These are phyloP conservation scores for Aulostomus chinensis DNA, from an alignment of 2,797 vertebrate genomes.

Conservation along the genomic window DNA sequence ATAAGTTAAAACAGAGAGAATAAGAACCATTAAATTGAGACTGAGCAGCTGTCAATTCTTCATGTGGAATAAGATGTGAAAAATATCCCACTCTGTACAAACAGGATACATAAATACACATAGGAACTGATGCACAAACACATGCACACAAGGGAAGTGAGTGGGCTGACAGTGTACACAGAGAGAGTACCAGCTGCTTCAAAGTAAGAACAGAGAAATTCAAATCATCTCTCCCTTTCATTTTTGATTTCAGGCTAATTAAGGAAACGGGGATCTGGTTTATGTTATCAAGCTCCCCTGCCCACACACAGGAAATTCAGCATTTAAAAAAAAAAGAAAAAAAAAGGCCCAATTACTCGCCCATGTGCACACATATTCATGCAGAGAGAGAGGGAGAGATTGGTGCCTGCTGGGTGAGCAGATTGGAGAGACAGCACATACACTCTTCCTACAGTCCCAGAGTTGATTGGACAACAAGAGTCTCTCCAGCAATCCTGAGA, in stretches of 20 bases:
- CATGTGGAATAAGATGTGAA: not conserved
- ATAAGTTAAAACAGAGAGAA: slow-evolving; percentile 10
- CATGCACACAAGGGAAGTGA: slow-evolving; percentile 29
- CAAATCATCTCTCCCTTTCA: slow-evolving; percentile 56
- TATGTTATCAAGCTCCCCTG: slow-evolving; percentile 36
- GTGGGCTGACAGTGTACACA: slow-evolving; percentile 46
- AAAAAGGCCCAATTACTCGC: slow-evolving; percentile 49
- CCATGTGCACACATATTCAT: slow-evolving; percentile 32
- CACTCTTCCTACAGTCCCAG: slow-evolving; percentile 47
- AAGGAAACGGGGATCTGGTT: slow-evolving; percentile 63
- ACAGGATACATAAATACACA: slow-evolving; percentile 35
- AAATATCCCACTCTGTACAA: slow-evolving; percentile 20
- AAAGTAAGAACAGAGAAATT: slow-evolving; percentile 61
- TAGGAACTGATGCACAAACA: slow-evolving; percentile 22
- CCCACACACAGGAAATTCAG: slow-evolving; percentile 52
- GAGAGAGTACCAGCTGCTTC: slow-evolving; percentile 62
- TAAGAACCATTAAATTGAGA: slow-evolving; percentile 26
- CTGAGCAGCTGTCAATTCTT: slow-evolving; percentile 40
- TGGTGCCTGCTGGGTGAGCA: slow-evolving; percentile 73
- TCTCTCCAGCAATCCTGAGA: slow-evolving; percentile 46
- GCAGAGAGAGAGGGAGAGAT: slow-evolving; percentile 10
- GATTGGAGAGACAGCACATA: slow-evolving; percentile 64
- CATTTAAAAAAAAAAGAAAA: slow-evolving; percentile 14
- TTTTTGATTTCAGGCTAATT: slow-evolving; percentile 65
- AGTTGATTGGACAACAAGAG: slow-evolving; percentile 60